Evolutionary conservation across 2,888 invertebrate species (phyloP), one percentile per base, ranked within the genome.

Genomic region (Cantharis lateralis): DNA sequence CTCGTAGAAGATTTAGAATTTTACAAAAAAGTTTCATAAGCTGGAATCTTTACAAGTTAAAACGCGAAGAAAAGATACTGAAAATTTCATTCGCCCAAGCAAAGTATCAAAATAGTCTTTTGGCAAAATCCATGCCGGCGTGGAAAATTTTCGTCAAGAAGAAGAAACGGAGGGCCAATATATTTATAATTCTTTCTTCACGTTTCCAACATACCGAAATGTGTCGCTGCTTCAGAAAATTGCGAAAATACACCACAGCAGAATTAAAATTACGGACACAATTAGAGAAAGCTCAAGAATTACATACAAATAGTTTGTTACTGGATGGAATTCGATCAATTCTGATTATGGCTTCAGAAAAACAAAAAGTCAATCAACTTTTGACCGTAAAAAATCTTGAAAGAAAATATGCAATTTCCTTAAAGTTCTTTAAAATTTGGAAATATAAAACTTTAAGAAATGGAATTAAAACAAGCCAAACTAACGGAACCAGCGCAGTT

Each of bases 391-490:
- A 20, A 15, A 66, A 10, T 24, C n/a, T 66, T n/a, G 20, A 66
- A 66, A n/a, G n/a, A 16, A 66, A 66, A 18, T 16, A 20, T 24
- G 13, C 24, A 66, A 15, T 66, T 16, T n/a, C 64, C n/a, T 24
- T 66, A 10, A 66, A 66, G 9, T 66, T 20, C 7, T 66, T 20
- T 66, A 66, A 66, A 66, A 66, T 66, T 66, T 66, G 64, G 64
- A 66, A 66, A 20, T 66, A 66, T 24, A 66, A 66, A 20, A 20
- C 20, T 5, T 66, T 66, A 10, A 48, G n/a, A n/a, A 24, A 18
- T n/a, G 20, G 1, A 9, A 79, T 83, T 26, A 69, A 64, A 15
- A 13, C 9, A 13, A 9, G 13, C 7, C 2, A 18, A 66, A 32
- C 0, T 32, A 32, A 13, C 1, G 13, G 11, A 1, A 18, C 26